phyloP scores from a whole-genome alignment of 2,888 invertebrate species.

The Synanthedon formicaeformis region DNA sequence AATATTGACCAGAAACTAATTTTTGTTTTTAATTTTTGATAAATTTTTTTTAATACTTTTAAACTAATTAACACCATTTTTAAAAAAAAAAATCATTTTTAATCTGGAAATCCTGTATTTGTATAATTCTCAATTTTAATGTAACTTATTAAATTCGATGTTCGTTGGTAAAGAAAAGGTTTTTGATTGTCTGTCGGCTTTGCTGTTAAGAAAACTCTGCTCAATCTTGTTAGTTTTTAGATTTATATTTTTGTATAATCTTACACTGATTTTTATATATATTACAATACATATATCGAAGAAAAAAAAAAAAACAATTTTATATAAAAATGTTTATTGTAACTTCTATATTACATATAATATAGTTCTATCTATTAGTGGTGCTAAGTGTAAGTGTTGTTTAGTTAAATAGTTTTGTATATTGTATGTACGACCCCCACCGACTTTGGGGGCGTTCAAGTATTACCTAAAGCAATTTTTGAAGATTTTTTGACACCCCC shows the following conservation, averaged over 20 bases:
- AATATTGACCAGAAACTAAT: too few species aligned
- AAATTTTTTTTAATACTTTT: too few species aligned
- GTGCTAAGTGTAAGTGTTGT: conserved; percentile 19
- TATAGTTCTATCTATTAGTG: too few species aligned
- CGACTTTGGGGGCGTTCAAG: background rate
- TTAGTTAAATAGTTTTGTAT: background rate
- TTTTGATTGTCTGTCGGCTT: background rate
- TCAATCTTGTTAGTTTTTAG: conserved; percentile 32
- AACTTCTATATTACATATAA: conserved; percentile 10
- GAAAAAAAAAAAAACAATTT: conserved; percentile 7
- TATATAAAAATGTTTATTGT: conserved; percentile 1
- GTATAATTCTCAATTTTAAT: background rate
- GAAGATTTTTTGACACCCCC: too few species aligned
- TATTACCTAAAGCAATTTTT: too few species aligned
- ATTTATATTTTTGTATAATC: conserved; percentile 5
- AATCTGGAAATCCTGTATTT: too few species aligned
- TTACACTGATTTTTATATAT: conserved; percentile 1
- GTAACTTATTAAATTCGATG: background rate
- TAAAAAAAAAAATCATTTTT: too few species aligned
- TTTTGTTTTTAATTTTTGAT: too few species aligned
- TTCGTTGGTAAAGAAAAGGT: background rate
- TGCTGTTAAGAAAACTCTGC: conserved; percentile 22
- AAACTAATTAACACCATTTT: too few species aligned
- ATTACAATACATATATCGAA: conserved; percentile 2
- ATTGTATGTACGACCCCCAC: conserved; percentile 8